Conservation (phyloP, 1,140 invertebrate genomes). For the Drosophila tani region DNA sequence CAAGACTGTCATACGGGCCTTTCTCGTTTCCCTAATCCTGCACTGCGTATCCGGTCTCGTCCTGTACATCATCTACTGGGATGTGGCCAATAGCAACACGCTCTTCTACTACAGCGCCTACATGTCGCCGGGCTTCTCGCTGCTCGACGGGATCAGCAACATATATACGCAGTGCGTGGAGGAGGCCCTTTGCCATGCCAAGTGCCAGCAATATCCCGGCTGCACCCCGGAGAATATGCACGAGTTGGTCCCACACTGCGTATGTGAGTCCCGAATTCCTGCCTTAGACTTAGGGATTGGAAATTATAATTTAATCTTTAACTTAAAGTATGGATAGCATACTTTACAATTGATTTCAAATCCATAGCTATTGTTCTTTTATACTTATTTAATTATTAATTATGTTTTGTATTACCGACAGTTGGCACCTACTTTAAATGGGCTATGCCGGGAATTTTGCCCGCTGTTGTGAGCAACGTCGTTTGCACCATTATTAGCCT, state of each 20-base stretch:
- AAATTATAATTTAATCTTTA: no score
- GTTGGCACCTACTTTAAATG: conserved; percentile 61
- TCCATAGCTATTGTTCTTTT: no score
- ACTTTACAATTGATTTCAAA: no score
- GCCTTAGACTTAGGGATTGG: no score
- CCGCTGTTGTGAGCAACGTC: conserved; percentile 54
- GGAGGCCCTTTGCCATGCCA: conserved; percentile 39
- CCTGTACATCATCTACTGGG: conserved; percentile 70
- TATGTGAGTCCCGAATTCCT: conserved; percentile 35
- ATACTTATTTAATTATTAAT: neutral
- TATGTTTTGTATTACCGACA: conserved; percentile 3
- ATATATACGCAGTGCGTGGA: conserved; percentile 62
- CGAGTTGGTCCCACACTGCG: conserved; percentile 61
- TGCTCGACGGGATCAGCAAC: conserved; percentile 75
- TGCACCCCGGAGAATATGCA: conserved; percentile 59
- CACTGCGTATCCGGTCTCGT: conserved; percentile 65
- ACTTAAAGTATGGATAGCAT: no score
- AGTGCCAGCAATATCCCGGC: conserved; percentile 31
- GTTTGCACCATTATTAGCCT: conserved; percentile 26
- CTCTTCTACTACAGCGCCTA: conserved; percentile 65
- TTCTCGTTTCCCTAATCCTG: conserved; percentile 62
- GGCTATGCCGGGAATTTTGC: conserved; percentile 63
- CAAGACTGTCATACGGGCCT: conserved; percentile 47
- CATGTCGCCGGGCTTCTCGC: conserved; percentile 68
- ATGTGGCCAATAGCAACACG: conserved; percentile 67